These are phyloP conservation scores for Rhopalosiphum maidis DNA, from an alignment of 1,140 invertebrate genomes.

Conservation along the genomic window DNA sequence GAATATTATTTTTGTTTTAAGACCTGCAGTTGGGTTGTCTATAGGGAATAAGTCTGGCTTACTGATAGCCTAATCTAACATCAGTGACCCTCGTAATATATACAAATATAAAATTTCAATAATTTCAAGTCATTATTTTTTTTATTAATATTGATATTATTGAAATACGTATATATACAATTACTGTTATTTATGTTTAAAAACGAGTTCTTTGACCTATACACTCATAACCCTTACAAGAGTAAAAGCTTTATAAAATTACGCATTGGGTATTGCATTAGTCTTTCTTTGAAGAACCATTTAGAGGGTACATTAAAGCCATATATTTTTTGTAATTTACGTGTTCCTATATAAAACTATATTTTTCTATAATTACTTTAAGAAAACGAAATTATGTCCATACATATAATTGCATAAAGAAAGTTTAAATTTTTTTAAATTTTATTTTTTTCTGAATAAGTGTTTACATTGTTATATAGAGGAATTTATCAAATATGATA, in stretches of 20 bases:
- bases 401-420: neutral
- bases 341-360: neutral
- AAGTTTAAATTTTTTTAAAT: neutral
- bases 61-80: neutral
- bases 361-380: neutral
- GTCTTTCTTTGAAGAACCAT: neutral
- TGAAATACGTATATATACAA: neutral
- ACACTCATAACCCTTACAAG: neutral
- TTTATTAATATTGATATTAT: neutral
- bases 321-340: neutral
- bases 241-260: neutral
- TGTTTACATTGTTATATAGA: neutral
- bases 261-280: neutral
- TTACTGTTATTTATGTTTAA: neutral
- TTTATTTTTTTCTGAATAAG: neutral
- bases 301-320: neutral
- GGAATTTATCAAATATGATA: neutral
- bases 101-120: neutral
- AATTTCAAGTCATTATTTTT: neutral
- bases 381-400: neutral
- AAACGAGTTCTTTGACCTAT: neutral
- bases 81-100: neutral
- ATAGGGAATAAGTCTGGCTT: neutral
- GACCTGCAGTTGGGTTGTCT: neutral
- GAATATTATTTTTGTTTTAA: neutral